These are phyloP conservation scores for Drosophila neocordata DNA, from an alignment of 1,140 invertebrate species.

Conservation along the genomic window DNA sequence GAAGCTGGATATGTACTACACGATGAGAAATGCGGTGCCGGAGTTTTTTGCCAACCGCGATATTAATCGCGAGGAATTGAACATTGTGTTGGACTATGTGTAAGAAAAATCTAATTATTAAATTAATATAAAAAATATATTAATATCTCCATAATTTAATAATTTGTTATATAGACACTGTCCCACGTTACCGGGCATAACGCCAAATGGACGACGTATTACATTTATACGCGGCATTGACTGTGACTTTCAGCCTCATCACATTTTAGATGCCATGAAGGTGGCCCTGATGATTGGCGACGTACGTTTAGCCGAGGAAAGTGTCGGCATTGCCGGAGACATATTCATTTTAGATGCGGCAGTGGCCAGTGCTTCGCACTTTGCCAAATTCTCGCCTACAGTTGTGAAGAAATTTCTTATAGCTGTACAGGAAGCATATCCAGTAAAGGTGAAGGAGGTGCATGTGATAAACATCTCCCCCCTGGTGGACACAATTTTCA, in stretches of 20 bases:
- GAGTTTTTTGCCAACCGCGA: slow-evolving; percentile 92
- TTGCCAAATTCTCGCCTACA: slow-evolving; percentile 89
- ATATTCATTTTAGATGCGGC: slow-evolving; percentile 91
- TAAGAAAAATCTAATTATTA: slow-evolving; percentile 83
- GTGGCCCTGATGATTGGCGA: slow-evolving; percentile 92
- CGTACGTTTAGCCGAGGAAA: slow-evolving; percentile 89
- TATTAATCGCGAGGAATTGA: slow-evolving; percentile 87
- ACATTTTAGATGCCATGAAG: slow-evolving; percentile 89
- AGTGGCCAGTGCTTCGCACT: slow-evolving; percentile 88
- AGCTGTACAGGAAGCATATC: slow-evolving; percentile 92
- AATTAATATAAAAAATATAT: neutral
- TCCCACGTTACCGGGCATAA: slow-evolving; percentile 90
- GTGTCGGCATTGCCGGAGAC: slow-evolving; percentile 90
- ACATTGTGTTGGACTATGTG: slow-evolving; percentile 88
- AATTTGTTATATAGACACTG: slow-evolving; percentile 86
- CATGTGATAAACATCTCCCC: slow-evolving; percentile 93
- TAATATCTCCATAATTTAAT: too few relatives aligned
- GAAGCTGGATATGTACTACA: slow-evolving; percentile 91
- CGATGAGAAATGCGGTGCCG: slow-evolving; percentile 91
- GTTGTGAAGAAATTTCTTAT: slow-evolving; percentile 92
- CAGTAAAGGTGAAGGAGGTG: slow-evolving; percentile 92
- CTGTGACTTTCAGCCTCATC: slow-evolving; percentile 85
- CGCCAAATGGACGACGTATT: slow-evolving; percentile 89
- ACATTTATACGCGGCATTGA: slow-evolving; percentile 87
- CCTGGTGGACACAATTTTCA: slow-evolving; percentile 91